Conservation (phyloP, 2,888 invertebrate species). For the Diaprepes abbreviatus region DNA sequence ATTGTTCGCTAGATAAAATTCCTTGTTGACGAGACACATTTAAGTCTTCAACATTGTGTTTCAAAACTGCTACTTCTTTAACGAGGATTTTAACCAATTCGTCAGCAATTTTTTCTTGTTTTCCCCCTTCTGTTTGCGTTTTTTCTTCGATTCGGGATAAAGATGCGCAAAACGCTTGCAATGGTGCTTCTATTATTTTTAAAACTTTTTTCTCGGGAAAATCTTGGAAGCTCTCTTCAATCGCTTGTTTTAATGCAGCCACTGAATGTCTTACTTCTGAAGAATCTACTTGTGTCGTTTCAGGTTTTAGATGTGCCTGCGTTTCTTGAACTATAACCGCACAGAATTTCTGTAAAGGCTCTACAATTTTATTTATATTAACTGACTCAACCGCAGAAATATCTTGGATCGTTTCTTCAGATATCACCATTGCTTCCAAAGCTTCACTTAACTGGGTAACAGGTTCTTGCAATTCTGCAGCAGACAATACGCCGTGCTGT, state of each 20-base stretch:
- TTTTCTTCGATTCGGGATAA: slow-evolving; percentile 34
- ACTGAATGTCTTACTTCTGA: slow-evolving; percentile 47
- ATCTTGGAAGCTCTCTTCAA: slow-evolving; percentile 29
- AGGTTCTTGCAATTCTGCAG: slow-evolving; percentile 45
- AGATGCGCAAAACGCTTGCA: slow-evolving; percentile 40
- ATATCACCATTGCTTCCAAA: slow-evolving; percentile 13
- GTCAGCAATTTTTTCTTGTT: background rate
- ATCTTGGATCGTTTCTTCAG: slow-evolving; percentile 17
- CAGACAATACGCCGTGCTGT: slow-evolving; percentile 46
- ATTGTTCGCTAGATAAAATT: background rate
- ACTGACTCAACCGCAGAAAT: background rate
- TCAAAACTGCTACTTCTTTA: slow-evolving; percentile 8
- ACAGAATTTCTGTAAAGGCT: slow-evolving; percentile 47
- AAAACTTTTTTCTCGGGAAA: slow-evolving; percentile 41
- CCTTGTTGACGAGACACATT: slow-evolving; percentile 11
- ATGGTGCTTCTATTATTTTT: slow-evolving; percentile 31
- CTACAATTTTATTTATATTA: background rate
- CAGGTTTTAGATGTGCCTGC: slow-evolving; percentile 40
- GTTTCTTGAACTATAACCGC: slow-evolving; percentile 48
- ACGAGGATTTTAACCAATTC: background rate
- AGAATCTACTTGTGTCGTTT: slow-evolving; percentile 40
- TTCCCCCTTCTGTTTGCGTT: background rate
- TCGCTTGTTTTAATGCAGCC: slow-evolving; percentile 41
- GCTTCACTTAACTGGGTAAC: slow-evolving; percentile 27
- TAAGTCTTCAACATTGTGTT: slow-evolving; percentile 12